A percentile compares a stretch with the other conserved stretches of the same genome.
phyloP scores from a whole-genome alignment of 2,888 invertebrate genomes.

The Terebella lapidaria region DNA sequence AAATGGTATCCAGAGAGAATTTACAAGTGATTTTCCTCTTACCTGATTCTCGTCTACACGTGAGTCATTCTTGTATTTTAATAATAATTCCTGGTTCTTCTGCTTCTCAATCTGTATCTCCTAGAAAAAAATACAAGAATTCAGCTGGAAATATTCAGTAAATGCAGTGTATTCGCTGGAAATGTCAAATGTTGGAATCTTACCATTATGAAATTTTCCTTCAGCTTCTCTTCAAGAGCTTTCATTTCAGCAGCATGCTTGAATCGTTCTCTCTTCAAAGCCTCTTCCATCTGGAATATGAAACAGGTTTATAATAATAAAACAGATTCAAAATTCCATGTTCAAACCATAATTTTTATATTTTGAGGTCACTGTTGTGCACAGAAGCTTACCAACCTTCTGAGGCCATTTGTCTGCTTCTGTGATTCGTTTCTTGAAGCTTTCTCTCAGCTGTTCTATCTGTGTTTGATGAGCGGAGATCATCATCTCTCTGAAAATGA shows the following conservation, averaged over 20 bases:
- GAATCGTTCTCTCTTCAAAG: constrained; percentile 34
- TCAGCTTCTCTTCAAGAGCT: constrained; percentile 37
- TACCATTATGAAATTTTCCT: constrained; percentile 48
- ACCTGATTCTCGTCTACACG: constrained; percentile 39
- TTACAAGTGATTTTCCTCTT: too few species aligned
- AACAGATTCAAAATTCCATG: too few species aligned
- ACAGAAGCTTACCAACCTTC: constrained; percentile 33
- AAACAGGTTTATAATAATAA: too few species aligned
- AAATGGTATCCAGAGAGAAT: too few species aligned
- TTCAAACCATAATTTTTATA: too few species aligned
- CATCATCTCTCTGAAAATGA: constrained; percentile 42
- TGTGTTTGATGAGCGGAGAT: constrained; percentile 49
- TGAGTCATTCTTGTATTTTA: constrained; percentile 36
- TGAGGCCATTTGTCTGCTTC: constrained; percentile 48
- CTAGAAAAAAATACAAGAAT: constrained; percentile 30
- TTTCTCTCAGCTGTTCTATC: constrained; percentile 47
- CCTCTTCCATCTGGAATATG: constrained; percentile 37
- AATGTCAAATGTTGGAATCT: background rate
- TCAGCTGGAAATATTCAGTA: too few species aligned
- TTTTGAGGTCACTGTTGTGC: too few species aligned
- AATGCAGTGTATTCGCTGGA: too few species aligned
- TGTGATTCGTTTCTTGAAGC: constrained; percentile 43
- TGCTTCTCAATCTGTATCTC: constrained; percentile 49
- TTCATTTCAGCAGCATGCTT: constrained; percentile 36
- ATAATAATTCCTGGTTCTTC: constrained; percentile 43